phyloP scores from a whole-genome alignment of 1,140 invertebrate genomes.

The Drosophila novamexicana region DNA sequence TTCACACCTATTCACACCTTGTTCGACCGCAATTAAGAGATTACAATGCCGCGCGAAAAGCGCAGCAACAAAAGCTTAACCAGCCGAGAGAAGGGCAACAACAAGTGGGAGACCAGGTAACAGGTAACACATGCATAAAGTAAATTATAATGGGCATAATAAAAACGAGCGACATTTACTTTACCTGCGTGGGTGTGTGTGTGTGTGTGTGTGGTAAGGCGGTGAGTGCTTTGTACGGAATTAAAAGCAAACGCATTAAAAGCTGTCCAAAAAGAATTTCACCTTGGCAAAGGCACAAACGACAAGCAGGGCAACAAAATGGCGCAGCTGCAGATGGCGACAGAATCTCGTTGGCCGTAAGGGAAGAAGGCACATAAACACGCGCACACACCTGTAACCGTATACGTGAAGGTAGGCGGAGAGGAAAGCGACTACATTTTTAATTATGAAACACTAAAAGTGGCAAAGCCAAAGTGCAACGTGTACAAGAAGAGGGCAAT shows the following conservation, averaged over 20 bases:
- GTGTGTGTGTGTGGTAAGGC: slow-evolving; percentile 47
- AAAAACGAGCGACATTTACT: slow-evolving; percentile 61
- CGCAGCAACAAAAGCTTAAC: slow-evolving; percentile 51
- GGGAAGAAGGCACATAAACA: slow-evolving; percentile 7
- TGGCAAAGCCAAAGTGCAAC: slow-evolving; percentile 83
- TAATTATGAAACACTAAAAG: slow-evolving; percentile 84
- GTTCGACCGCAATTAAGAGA: slow-evolving; percentile 68
- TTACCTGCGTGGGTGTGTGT: slow-evolving; percentile 17
- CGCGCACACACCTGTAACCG: slow-evolving; percentile 4
- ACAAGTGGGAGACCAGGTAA: slow-evolving; percentile 19
- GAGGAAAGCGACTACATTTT: slow-evolving; percentile 75
- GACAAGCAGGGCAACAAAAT: slow-evolving; percentile 53
- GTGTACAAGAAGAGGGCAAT: slow-evolving; percentile 33
- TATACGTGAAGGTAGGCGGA: background rate
- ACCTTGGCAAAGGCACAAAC: slow-evolving; percentile 66
- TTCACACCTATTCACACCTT: slow-evolving; percentile 9
- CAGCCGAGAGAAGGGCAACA: slow-evolving; percentile 18
- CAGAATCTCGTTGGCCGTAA: slow-evolving; percentile 49
- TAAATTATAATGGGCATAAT: slow-evolving; percentile 83
- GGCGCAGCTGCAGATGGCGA: slow-evolving; percentile 73
- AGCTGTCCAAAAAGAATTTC: slow-evolving; percentile 80
- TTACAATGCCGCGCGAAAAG: slow-evolving; percentile 51
- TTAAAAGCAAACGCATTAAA: slow-evolving; percentile 83
- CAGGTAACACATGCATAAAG: slow-evolving; percentile 67
- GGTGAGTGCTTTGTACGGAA: slow-evolving; percentile 74